Evolutionary conservation across 92 coral and sea anemone genomes (phyloP).

Genomic region (Umimayanthus chanpuru): DNA sequence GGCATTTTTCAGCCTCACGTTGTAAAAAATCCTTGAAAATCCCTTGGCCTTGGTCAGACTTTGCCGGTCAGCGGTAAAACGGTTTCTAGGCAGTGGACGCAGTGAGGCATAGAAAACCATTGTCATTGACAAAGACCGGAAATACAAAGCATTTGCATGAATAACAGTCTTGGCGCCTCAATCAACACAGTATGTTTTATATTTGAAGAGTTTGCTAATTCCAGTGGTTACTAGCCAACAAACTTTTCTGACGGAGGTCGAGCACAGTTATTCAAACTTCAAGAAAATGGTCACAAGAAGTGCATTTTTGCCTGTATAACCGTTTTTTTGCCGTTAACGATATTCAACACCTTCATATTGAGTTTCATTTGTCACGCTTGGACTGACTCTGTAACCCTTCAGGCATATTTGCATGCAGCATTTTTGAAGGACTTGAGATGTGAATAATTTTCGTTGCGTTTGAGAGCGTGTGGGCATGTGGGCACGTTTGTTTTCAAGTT

Average conservation of each 20-base stretch:
- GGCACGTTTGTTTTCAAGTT: background rate
- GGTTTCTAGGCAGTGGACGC: slow-evolving; percentile 14
- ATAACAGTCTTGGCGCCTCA: background rate
- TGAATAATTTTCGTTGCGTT: slow-evolving; percentile 38
- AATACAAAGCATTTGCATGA: slow-evolving; percentile 1
- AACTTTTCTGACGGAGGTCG: background rate
- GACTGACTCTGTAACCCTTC: background rate
- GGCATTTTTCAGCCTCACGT: no score
- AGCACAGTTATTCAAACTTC: background rate
- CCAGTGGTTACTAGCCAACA: slow-evolving; percentile 32
- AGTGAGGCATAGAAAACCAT: slow-evolving; percentile 6
- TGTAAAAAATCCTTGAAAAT: no score
- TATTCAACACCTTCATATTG: background rate
- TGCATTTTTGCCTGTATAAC: background rate
- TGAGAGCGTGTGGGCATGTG: slow-evolving; percentile 1
- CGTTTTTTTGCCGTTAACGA: slow-evolving; percentile 7
- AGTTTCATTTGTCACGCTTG: slow-evolving; percentile 27
- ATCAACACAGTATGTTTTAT: background rate
- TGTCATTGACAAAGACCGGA: background rate
- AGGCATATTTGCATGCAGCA: background rate
- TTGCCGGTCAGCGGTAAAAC: background rate
- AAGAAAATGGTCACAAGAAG: background rate
- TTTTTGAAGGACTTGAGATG: background rate
- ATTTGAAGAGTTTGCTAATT: slow-evolving; percentile 23
- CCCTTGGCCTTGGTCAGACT: no score